Base-by-base conservation (phyloP, 2,888 invertebrate genomes). In the Mystacides longicornis region DNA sequence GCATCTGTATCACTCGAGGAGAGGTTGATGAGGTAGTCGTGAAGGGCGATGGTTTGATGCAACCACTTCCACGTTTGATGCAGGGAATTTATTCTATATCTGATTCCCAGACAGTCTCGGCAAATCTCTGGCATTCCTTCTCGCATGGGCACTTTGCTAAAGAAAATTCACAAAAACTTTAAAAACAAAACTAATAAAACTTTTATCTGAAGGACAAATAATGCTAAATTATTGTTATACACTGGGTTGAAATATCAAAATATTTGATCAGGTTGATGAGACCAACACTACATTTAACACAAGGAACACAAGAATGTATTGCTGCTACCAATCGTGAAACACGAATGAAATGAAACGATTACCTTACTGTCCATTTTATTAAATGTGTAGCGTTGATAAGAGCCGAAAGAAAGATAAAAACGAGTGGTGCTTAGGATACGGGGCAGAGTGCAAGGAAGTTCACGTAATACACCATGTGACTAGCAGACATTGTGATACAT, bases 61-160 rank as follows among this genome's bases (percentile, higher is more conserved):
- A 93, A 78, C 92, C 92, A 93, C 91, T 92, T 92, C 87, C 89
- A 92, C 71, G 92, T 93, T 77, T 91, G 91, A 77, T 92, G 90
- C 76, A 91, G 85, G 77, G 84, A 82, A 77, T 86, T 88, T 75
- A 87, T 86, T 79, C 91, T 89, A 82, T 82, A 85, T 77, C 91
- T 87, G 79, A 91, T 87, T 81, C 87, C 89, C 81, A 91, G 80
- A 83, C 87, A 87, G 74, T 88, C 87, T 72, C 84, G 83, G 73
- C 83, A 84, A 78, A 83, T 83, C 78, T 80, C 85, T 82, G 69
- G 77, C 77, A 78, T 78, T 75, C 77, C 77, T 77, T 72, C 67
- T 77, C 75, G 75, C 76, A 75, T 71, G 72, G 73, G 70, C 75
- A 74, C 72, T 70, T 69, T 75, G 65, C 58, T 58, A 55, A 52